Base-by-base conservation (phyloP, 2,888 invertebrate genomes). In the Bedellia somnulentella region DNA sequence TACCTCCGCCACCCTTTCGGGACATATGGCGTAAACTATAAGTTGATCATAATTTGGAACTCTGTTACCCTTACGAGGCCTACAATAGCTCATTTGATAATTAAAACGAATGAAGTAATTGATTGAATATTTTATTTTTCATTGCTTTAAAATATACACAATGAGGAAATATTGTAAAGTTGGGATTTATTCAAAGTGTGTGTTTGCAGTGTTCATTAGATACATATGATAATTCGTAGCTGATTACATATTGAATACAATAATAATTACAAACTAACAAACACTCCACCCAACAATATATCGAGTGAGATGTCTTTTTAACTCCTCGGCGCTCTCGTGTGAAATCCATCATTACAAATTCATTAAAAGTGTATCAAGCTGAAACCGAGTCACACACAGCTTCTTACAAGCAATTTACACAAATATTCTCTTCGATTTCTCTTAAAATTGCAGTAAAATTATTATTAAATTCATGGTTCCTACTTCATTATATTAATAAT, bases 91-190 rank as follows among this genome's bases (percentile, higher is more conserved):
- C n/a, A n/a, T n/a, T n/a, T n/a, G n/a, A n/a, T n/a, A n/a, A n/a
- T n/a, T n/a, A n/a, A n/a, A n/a, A n/a, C n/a, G n/a, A n/a, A n/a
- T n/a, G n/a, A 36, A 52, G 49, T n/a, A 55, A 58, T 68, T 66
- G 60, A 57, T 61, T 71, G 63, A 68, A 62, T 67, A 67, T 71
- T 75, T 73, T 68, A 71, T 68, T 73, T n/a, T 66, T 53, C 68
- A 70, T 70, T 68, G 67, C 57, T 70, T 58, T 70, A 73, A 73
- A 73, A 75, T 75, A 73, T 73, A 75, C 73, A 75, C 68, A 71
- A 66, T 57, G 73, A 73, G 67, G 61, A 60, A 36, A 53, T 56
- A 64, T 57, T 53, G 62, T 55, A 60, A 63, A 62, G 52, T 51
- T 63, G 63, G 9, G 57, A 55, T 56, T 47, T 43, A 52, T 52